Percentiles rank a stretch among this genome's conserved stretches.
Conservation (phyloP, 1,140 invertebrate species). For the Drosophila sturtevanti region DNA sequence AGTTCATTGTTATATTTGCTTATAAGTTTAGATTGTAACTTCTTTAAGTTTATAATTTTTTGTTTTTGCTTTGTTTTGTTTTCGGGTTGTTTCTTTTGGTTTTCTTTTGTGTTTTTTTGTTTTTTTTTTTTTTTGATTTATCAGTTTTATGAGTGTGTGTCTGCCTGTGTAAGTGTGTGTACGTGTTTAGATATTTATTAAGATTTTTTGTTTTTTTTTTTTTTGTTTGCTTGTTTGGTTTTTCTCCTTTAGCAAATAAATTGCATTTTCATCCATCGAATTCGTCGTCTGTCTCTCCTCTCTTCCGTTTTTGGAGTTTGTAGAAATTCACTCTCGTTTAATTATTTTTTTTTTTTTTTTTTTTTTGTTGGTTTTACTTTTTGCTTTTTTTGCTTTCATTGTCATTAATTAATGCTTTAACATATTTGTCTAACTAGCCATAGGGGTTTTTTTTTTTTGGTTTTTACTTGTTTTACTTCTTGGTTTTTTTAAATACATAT, state of each 20-base stretch:
- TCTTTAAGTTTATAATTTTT: constrained; percentile 67
- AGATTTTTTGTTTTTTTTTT: constrained; percentile 44
- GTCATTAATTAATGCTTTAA: constrained; percentile 69
- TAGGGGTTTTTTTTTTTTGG: constrained; percentile 45
- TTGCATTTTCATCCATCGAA: constrained; percentile 30
- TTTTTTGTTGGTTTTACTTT: constrained; percentile 16
- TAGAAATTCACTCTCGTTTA: constrained; percentile 33
- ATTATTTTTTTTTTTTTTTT: constrained; percentile 1
- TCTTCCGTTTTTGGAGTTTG: constrained; percentile 35
- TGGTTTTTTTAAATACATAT: constrained; percentile 45
- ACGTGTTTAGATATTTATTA: constrained; percentile 50
- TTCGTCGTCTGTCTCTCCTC: not conserved
- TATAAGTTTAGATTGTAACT: constrained; percentile 74
- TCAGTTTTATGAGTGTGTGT: constrained; percentile 56
- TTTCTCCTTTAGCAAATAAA: constrained; percentile 67
- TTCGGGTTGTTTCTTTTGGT: constrained; percentile 10
- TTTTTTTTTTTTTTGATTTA: constrained; percentile 67
- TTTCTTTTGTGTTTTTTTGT: not conserved
- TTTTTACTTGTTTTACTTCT: constrained; percentile 19
- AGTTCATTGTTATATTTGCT: constrained; percentile 81
- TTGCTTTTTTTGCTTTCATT: constrained; percentile 46
- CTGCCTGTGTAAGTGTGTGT: constrained; percentile 22
- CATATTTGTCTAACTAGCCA: constrained; percentile 80
- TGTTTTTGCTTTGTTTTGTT: constrained; percentile 11
- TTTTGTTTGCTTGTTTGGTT: no score